These are phyloP conservation scores for Siphlonurus alternatus DNA, from an alignment of 2,888 invertebrate genomes.

Conservation along the genomic window DNA sequence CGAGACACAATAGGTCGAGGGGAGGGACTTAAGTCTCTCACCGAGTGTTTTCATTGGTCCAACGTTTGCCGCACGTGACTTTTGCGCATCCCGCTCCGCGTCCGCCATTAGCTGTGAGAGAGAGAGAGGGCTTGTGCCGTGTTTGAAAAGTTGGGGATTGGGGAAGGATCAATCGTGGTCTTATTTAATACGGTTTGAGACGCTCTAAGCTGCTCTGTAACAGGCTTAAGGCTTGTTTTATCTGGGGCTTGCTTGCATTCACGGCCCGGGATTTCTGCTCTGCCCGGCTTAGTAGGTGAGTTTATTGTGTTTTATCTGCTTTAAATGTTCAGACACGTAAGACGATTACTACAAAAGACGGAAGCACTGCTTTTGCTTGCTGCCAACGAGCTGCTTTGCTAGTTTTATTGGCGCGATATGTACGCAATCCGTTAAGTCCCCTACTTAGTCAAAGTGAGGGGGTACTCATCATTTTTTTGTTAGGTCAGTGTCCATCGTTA, in stretches of 20 bases:
- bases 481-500: neutral
- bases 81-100: slow-evolving; percentile 10
- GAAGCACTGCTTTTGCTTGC: neutral
- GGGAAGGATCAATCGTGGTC: slow-evolving; percentile 22
- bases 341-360: slow-evolving; percentile 8
- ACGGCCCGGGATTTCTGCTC: slow-evolving; percentile 18
- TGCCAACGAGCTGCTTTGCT: neutral
- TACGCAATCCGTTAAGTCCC: neutral
- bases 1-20: slow-evolving; percentile 4
- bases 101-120: slow-evolving; percentile 14
- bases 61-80: slow-evolving; percentile 10
- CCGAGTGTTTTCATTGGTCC: slow-evolving; percentile 7
- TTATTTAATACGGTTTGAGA: slow-evolving; percentile 24
- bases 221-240: slow-evolving; percentile 24
- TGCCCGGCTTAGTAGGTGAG: slow-evolving; percentile 21
- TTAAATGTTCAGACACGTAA: slow-evolving; percentile 11
- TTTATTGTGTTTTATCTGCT: slow-evolving; percentile 24
- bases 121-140: slow-evolving; percentile 5
- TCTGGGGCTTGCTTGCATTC: slow-evolving; percentile 20
- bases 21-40: neutral
- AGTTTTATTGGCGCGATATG: neutral
- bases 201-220: slow-evolving; percentile 23
- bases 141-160: slow-evolving; percentile 21
- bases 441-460: neutral
- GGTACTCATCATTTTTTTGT: neutral